Conservation (phyloP, 2,113 vertebrate genomes). For the Chinchilla lanigera region DNA sequence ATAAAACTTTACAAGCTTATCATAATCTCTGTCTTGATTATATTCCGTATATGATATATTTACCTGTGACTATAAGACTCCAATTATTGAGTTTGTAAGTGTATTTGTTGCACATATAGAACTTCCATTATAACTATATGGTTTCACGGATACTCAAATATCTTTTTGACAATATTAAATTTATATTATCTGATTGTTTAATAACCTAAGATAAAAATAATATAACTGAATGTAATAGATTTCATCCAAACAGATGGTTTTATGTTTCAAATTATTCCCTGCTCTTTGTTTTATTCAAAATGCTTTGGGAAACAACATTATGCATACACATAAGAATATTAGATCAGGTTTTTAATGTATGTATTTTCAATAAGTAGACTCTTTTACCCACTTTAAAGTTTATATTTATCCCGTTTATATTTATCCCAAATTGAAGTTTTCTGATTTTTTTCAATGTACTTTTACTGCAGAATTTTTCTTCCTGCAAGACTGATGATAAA, state of each 20-base stretch:
- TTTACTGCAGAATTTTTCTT: slow-evolving; percentile 69
- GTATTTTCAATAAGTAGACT: slow-evolving; percentile 44
- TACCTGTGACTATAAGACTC: background rate
- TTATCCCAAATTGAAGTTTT: slow-evolving; percentile 36
- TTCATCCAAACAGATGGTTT: background rate
- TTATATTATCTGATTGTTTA: slow-evolving; percentile 3
- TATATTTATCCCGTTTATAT: slow-evolving; percentile 31
- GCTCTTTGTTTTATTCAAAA: background rate
- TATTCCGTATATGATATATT: background rate
- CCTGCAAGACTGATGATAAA: slow-evolving; percentile 3
- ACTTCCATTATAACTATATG: background rate
- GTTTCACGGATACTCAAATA: background rate
- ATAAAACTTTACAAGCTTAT: slow-evolving; percentile 7
- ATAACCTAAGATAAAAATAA: slow-evolving; percentile 10
- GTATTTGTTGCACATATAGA: background rate
- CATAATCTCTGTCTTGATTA: background rate
- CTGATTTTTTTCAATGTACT: slow-evolving; percentile 44
- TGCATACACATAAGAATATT: slow-evolving; percentile 4
- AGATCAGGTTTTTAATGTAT: slow-evolving; percentile 1
- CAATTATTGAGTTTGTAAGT: background rate
- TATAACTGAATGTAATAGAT: background rate
- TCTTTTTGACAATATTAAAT: slow-evolving; percentile 17
- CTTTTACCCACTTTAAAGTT: slow-evolving; percentile 20
- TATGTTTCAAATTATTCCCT: background rate
- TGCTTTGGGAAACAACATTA: background rate